phyloP scores from a whole-genome alignment of 1,140 invertebrate genomes.

The Phortica variegata region DNA sequence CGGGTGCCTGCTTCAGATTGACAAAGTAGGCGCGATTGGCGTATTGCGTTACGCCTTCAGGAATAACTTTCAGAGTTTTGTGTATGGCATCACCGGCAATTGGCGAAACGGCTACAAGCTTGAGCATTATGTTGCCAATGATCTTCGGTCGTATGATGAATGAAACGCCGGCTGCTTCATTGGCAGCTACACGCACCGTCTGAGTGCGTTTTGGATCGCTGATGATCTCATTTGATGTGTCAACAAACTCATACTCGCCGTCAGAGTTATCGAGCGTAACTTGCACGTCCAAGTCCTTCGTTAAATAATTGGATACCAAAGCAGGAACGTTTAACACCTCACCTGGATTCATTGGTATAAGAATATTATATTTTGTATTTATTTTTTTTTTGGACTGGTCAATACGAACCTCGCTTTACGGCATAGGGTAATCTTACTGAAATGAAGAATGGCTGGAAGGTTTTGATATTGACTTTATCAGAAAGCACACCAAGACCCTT shows the following conservation, averaged over 20 bases:
- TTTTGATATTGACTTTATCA: conserved; percentile 71
- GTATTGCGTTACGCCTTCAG: conserved; percentile 79
- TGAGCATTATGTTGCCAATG: conserved; percentile 73
- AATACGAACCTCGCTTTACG: conserved; percentile 75
- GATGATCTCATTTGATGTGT: conserved; percentile 60
- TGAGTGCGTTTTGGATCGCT: conserved; percentile 64
- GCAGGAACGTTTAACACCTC: conserved; percentile 52
- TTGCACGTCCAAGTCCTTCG: conserved; percentile 74
- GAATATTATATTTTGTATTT: too few species aligned
- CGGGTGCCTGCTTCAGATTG: conserved; percentile 66
- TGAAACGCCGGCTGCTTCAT: conserved; percentile 69
- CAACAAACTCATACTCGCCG: conserved; percentile 77
- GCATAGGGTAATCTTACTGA: conserved; percentile 79
- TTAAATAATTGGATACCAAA: conserved; percentile 49
- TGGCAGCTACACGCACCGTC: conserved; percentile 65
- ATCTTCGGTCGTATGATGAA: conserved; percentile 78
- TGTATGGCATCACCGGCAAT: conserved; percentile 74
- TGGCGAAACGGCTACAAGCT: conserved; percentile 70
- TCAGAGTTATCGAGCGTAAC: conserved; percentile 80
- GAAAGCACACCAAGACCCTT: conserved; percentile 82
- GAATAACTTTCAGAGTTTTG: conserved; percentile 70
- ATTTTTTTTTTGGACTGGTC: neutral
- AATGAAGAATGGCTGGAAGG: conserved; percentile 88
- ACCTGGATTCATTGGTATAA: too few species aligned
- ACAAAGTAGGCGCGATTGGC: conserved; percentile 75